Evolutionary conservation across 92 coral and sea anemone genomes (phyloP).

Genomic region (Palythoa heliodiscus): DNA sequence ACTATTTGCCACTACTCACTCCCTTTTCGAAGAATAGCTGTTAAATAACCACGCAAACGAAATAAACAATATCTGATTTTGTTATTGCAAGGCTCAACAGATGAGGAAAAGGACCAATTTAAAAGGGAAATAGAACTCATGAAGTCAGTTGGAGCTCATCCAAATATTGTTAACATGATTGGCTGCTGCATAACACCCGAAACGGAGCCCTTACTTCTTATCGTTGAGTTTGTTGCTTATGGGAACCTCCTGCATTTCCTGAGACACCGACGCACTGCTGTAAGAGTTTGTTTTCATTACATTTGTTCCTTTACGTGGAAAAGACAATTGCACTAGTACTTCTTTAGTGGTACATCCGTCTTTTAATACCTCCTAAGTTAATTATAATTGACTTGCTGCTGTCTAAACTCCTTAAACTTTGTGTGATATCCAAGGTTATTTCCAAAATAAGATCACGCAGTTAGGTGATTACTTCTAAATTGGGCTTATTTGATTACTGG

Average conservation of each 20-base stretch:
- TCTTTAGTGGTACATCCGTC: background rate
- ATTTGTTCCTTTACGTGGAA: background rate
- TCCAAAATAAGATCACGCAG: too few relatives aligned
- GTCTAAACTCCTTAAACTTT: too few relatives aligned
- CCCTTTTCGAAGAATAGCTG: too few relatives aligned
- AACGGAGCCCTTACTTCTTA: constrained; percentile 9
- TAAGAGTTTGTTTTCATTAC: background rate
- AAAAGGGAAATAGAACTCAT: constrained; percentile 25
- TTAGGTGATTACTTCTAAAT: too few relatives aligned
- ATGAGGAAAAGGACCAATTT: constrained; percentile 16
- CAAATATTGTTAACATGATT: constrained; percentile 31
- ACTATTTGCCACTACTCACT: too few relatives aligned
- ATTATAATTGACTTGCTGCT: background rate
- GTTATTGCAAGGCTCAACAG: background rate
- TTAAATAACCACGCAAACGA: too few relatives aligned
- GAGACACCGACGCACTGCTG: constrained; percentile 8
- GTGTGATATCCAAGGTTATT: too few relatives aligned
- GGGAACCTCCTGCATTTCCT: constrained; percentile 29
- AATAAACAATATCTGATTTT: too few relatives aligned
- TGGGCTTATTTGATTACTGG: too few relatives aligned
- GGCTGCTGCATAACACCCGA: constrained; percentile 13
- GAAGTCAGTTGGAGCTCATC: constrained; percentile 28
- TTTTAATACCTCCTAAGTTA: background rate
- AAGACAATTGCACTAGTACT: background rate
- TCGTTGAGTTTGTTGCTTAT: constrained; percentile 23